These are phyloP conservation scores for Tyrannus savana DNA, from an alignment of 2,113 vertebrate genomes.

Conservation along the genomic window DNA sequence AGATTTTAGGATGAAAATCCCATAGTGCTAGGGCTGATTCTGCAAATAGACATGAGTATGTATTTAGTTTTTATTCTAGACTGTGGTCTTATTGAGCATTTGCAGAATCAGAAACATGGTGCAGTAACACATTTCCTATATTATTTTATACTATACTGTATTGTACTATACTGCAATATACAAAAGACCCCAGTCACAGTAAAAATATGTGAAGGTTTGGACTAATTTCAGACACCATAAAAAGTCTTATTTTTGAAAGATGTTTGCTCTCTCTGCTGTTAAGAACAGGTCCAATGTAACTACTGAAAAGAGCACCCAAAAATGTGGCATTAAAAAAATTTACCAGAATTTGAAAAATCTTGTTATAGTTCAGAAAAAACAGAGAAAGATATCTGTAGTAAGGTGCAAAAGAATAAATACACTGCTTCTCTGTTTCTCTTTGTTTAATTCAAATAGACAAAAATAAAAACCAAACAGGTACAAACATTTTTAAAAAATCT, in stretches of 20 bases:
- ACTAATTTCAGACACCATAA: background rate
- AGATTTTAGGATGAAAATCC: background rate
- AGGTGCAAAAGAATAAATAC: background rate
- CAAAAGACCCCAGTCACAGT: background rate
- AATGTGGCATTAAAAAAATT: background rate
- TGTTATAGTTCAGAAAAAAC: background rate
- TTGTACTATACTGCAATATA: background rate
- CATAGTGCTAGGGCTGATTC: background rate
- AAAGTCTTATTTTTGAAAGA: background rate
- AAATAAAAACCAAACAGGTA: background rate
- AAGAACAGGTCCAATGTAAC: background rate
- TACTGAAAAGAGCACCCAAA: background rate
- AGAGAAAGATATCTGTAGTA: background rate
- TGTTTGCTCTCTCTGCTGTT: background rate
- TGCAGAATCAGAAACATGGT: background rate
- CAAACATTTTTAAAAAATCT: background rate
- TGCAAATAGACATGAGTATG: fast-evolving
- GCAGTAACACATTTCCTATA: background rate
- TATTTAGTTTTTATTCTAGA: background rate
- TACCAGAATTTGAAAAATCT: background rate
- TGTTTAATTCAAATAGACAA: background rate
- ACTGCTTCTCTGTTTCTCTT: background rate
- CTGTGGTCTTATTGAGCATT: background rate
- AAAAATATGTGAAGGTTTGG: background rate
- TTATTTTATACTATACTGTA: background rate